Evolutionary conservation across 2,888 invertebrate species (phyloP).

Genomic region (Mamestra brassicae): DNA sequence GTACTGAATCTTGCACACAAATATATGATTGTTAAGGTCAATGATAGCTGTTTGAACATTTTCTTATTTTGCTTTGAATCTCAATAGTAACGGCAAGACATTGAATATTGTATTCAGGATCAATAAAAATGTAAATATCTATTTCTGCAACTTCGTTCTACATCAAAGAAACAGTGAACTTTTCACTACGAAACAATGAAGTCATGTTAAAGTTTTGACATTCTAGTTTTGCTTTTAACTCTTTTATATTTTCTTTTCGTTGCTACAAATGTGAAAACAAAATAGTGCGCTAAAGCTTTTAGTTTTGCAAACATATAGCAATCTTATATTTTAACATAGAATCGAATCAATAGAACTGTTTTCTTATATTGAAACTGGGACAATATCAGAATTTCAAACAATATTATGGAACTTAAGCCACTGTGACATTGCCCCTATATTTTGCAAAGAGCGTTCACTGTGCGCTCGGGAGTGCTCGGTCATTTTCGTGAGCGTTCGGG

Average conservation of each 20-base stretch:
- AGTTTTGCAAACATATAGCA: neutral
- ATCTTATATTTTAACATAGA: neutral
- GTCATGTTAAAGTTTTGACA: conserved; percentile 13
- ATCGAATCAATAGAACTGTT: conserved; percentile 6
- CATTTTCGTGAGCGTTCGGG: conserved; percentile 64
- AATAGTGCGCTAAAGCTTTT: conserved; percentile 4
- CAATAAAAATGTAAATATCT: neutral
- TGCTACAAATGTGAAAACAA: conserved; percentile 7
- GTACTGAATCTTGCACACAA: neutral
- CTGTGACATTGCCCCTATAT: conserved; percentile 10
- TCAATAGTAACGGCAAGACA: neutral
- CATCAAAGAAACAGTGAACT: neutral
- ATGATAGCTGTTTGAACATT: neutral
- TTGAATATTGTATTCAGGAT: neutral
- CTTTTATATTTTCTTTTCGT: conserved; percentile 4
- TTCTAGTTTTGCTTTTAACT: conserved; percentile 13
- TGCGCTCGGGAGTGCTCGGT: conserved; percentile 55
- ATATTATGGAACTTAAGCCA: neutral
- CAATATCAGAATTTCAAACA: conserved; percentile 24
- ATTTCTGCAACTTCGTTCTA: neutral
- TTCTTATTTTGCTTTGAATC: neutral
- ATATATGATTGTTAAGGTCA: neutral
- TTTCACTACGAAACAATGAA: conserved; percentile 4
- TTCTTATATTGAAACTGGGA: conserved; percentile 10
- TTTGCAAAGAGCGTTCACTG: conserved; percentile 23